Base-by-base conservation (phyloP, 2,888 invertebrate genomes). In the Chaetoderma sp. region DNA sequence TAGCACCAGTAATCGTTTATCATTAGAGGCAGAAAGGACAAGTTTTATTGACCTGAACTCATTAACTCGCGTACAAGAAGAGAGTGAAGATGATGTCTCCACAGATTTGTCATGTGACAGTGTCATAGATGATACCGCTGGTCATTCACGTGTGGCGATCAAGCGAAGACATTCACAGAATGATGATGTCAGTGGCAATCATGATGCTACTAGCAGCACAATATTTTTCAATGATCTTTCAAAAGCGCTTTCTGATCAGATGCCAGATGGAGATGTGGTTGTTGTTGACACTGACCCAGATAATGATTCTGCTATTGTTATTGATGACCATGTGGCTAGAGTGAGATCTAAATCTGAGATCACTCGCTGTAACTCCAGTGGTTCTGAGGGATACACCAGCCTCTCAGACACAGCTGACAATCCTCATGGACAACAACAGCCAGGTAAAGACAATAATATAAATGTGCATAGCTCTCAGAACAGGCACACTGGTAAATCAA, bases 311-410 rank as follows among this genome's bases (percentile, higher is more conserved):
- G 30, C 36, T n/a, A 42, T 39, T 25, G 47, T 32, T 25, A 27
- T 50, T 25, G 55, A 54, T 44, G 32, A 42, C 6, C 30, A 44
- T 25, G 54, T 30, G 16, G 33, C 42, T 30, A 27, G 33, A 23
- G 58, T 47, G 52, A 49, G 39, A 32, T 27, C 57, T 8, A 39
- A 54, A 27, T 52, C 65, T 18, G 56, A 59, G 10, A 68, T 71
- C 50, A 64, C 60, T 4, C 62, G 72, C 10, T 72, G 70, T 2
- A 70, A 72, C 54, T 73, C 73, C 13, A 66, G 61, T 23, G 68
- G 70, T 25, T 67, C 67, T 44, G 69, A 71, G 10, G 73, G 73
- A 21, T 73, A 68, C 39, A 59, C 70, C 32, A 71, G 71, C 44
- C 70, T 69, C 23, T 67, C 55, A 10, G 71, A 73, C 27, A 67